Evolutionary conservation across 2,797 vertebrate species (phyloP).

Genomic region (Falco berigora): DNA sequence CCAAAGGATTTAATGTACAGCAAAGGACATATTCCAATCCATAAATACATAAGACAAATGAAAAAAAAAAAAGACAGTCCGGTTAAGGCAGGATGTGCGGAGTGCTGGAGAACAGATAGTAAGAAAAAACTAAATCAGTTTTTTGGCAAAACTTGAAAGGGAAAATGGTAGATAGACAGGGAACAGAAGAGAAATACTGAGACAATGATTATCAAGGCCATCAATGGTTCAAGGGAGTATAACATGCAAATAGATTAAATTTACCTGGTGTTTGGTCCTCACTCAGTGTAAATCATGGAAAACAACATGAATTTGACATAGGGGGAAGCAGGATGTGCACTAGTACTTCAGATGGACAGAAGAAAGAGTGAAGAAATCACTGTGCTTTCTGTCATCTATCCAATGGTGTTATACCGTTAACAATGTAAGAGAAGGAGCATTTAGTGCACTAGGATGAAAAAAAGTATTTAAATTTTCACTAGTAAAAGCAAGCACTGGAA

Average conservation of each 20-base stretch:
- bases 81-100: background rate
- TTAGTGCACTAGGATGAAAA: background rate
- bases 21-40: background rate
- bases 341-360: background rate
- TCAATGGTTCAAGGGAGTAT: background rate
- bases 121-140: background rate
- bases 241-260: background rate
- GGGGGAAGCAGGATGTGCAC: background rate
- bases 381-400: background rate
- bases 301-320: background rate
- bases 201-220: background rate
- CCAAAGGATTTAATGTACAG: constrained; percentile 22
- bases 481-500: background rate
- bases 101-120: background rate
- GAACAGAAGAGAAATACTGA: background rate
- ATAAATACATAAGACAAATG: constrained; percentile 11
- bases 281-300: background rate
- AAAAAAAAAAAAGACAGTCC: background rate
- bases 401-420: background rate
- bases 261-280: background rate
- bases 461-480: background rate
- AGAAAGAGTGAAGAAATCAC: background rate
- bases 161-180: background rate
- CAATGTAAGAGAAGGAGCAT: background rate
- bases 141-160: background rate